phyloP scores from a whole-genome alignment of 2,113 vertebrate species.

The Pomatostomus ruficeps region DNA sequence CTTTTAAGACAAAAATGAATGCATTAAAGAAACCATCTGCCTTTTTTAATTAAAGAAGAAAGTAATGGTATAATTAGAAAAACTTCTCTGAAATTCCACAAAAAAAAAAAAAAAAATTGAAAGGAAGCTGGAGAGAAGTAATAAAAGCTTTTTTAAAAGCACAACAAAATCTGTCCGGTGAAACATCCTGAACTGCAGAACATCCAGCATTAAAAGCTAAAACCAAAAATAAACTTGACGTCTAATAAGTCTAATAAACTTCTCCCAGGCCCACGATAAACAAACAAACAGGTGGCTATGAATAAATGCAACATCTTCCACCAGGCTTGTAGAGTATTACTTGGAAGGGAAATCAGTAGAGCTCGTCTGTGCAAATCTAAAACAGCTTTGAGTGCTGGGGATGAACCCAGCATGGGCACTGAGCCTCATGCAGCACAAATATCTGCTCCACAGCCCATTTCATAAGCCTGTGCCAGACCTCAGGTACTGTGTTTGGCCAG shows the following conservation, averaged over 20 bases:
- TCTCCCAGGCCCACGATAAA: not conserved
- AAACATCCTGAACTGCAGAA: not conserved
- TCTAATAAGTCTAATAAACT: not conserved
- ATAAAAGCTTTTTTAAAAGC: not conserved
- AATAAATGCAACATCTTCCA: not conserved
- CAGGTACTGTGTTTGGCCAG: not conserved
- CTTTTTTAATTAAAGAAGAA: not conserved
- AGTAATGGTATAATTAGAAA: not conserved
- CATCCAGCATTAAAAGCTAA: not conserved
- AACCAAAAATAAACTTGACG: not conserved
- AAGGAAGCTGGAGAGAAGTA: not conserved
- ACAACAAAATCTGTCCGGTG: not conserved
- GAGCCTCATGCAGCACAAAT: not conserved
- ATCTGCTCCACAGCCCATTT: not conserved
- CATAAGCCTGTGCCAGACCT: not conserved
- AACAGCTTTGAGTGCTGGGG: not conserved
- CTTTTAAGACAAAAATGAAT: not conserved
- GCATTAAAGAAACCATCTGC: not conserved
- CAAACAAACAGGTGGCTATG: not conserved
- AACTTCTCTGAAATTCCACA: not conserved
- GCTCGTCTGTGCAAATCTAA: not conserved
- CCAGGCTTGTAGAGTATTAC: not conserved
- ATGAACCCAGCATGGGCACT: not conserved
- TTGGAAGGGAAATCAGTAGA: not conserved
- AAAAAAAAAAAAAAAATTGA: not conserved